These are phyloP conservation scores for Leptinotarsa defecta DNA, from an alignment of 1,140 invertebrate species.

Conservation along the genomic window DNA sequence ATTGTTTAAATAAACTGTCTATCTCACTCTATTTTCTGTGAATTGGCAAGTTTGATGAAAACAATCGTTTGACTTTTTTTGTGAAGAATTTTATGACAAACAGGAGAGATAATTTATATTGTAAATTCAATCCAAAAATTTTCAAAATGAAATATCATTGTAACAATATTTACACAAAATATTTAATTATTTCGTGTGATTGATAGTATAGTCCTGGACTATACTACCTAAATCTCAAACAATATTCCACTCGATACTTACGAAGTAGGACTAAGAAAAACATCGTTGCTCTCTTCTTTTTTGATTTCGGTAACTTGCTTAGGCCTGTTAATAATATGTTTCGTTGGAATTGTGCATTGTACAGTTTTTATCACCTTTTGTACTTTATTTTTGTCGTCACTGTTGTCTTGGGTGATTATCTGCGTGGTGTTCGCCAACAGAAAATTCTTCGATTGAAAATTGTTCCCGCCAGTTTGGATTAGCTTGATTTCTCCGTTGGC, in stretches of 20 bases:
- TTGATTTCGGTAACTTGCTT: constrained; percentile 53
- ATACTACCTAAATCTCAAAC: too few species aligned
- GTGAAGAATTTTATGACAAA: too few species aligned
- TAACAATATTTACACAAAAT: too few species aligned
- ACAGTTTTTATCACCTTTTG: constrained; percentile 50
- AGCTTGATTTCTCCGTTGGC: constrained; percentile 69
- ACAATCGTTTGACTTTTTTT: too few species aligned
- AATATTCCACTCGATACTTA: constrained; percentile 43
- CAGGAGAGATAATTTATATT: too few species aligned
- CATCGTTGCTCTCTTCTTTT: constrained; percentile 67
- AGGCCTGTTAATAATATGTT: constrained; percentile 54
- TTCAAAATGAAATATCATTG: too few species aligned
- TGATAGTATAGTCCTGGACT: too few species aligned
- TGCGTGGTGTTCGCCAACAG: constrained; percentile 59
- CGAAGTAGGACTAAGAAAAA: constrained; percentile 77
- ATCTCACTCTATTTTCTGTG: too few species aligned
- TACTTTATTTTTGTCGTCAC: constrained; percentile 46
- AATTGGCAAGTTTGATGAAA: too few species aligned
- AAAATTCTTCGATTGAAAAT: constrained; percentile 57
- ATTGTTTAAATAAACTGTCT: too few species aligned
- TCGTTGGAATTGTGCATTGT: constrained; percentile 40
- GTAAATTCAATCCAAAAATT: too few species aligned
- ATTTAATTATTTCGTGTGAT: too few species aligned
- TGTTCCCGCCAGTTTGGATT: constrained; percentile 59
- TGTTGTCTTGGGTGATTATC: constrained; percentile 48